Percentiles rank a stretch among this genome's conserved stretches.
phyloP scores from a whole-genome alignment of 2,797 vertebrate species.

The Catamblyrhynchus diadema region DNA sequence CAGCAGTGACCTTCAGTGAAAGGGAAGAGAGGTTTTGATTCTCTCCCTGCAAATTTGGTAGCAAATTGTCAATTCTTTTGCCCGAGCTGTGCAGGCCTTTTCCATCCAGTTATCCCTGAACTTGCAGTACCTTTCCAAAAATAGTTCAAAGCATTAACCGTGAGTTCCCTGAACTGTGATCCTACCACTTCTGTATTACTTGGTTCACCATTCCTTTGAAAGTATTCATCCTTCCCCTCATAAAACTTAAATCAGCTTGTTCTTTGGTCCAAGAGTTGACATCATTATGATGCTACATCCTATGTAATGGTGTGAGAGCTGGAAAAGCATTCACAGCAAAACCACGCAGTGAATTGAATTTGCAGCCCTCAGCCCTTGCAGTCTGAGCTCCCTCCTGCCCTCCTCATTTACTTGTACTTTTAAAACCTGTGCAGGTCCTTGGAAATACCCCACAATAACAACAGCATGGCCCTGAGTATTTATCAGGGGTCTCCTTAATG shows the following conservation, averaged over 20 bases:
- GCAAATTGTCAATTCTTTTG: background rate
- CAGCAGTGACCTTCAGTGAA: background rate
- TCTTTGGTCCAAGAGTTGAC: conserved; percentile 64
- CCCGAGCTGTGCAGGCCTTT: background rate
- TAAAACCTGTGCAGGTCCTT: background rate
- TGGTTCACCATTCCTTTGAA: conserved; percentile 60
- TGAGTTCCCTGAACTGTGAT: conserved; percentile 38
- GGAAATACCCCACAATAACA: background rate
- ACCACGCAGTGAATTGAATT: conserved; percentile 8
- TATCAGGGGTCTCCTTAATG: background rate
- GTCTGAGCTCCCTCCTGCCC: background rate
- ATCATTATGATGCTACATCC: conserved; percentile 71
- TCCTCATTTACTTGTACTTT: background rate
- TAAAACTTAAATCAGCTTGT: conserved; percentile 60
- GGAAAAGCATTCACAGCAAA: conserved; percentile 61
- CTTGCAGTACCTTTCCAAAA: conserved; percentile 39
- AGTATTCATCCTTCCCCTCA: conserved; percentile 64
- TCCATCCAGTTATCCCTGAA: background rate
- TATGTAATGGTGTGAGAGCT: conserved; percentile 62
- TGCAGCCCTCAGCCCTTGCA: background rate
- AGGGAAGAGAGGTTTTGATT: background rate
- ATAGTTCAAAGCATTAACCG: background rate
- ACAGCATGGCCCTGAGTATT: background rate
- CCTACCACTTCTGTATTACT: conserved; percentile 7
- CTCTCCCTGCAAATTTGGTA: background rate